Base-by-base conservation (phyloP, 1,140 invertebrate genomes). In the Ditylenchus dipsaci region DNA sequence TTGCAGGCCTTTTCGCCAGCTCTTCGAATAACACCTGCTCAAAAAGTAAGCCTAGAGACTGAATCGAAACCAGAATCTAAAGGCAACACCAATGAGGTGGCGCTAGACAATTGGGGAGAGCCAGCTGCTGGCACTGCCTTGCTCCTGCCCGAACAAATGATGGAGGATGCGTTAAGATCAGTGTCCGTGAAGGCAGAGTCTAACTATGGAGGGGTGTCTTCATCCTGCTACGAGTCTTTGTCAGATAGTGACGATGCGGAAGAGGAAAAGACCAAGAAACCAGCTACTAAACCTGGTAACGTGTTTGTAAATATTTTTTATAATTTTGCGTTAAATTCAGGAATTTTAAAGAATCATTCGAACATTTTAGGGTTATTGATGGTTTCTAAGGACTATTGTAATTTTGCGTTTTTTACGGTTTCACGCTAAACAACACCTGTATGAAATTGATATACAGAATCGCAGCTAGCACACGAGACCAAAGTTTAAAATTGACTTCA, bases 201-300 rank as follows among this genome's bases (percentile, higher is more conserved):
- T 13, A 68, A 8, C 17, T 65, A 65, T 64, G 63, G 63, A 26
- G 67, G 56, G 1, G 27, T 58, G n/a, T 64, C 67, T 9, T 71
- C 71, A 0, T 74, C 69, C 19, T 71, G 69, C 42, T 71, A 71
- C 29, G 69, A 71, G 47, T 71, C 69, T 15, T 69, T 71, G 27
- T 71, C 69, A 30, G 69, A 71, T 9, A 59, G 60, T 29, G 60
- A 59, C 29, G 38, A 49, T 56, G 69, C 67, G 73, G 43, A 27
- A 58, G 19, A 65, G 27, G 42, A 56, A 21, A 27, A 56, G 1
- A 56, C 43, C 21, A 26, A 65, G 1, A 13, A 27, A 23, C 26
- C 26, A 47, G 1, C 38, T 8, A 19, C 33, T 38, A 38, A 38
- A 11, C 33, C 11, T 11, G 33, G 33, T 38, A 26, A 26, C 19